These are phyloP conservation scores for Schmidtea mediterranea DNA, from an alignment of 1,140 invertebrate genomes.

Conservation along the genomic window DNA sequence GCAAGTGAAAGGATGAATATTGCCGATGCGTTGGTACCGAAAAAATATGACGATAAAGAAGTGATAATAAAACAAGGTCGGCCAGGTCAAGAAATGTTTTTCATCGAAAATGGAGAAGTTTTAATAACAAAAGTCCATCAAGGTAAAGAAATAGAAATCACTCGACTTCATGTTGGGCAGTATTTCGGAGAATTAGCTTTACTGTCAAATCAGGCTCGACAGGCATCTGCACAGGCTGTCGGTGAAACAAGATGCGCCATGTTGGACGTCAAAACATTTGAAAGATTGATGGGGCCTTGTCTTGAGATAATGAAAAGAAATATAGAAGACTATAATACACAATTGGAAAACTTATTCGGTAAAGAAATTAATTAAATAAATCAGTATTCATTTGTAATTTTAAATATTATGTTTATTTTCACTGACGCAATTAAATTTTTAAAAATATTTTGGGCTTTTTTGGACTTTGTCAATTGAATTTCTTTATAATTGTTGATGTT, in stretches of 20 bases:
- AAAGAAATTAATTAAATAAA: background rate
- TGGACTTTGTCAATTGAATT: no score
- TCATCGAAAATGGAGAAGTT: conserved; percentile 64
- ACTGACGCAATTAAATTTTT: no score
- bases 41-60: conserved; percentile 42
- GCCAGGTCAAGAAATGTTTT: conserved; percentile 77
- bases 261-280: conserved; percentile 84
- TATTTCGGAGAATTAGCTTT: conserved; percentile 76
- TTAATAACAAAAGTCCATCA: conserved; percentile 33
- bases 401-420: no score
- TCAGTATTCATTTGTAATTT: no score
- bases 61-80: conserved; percentile 67
- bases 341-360: background rate
- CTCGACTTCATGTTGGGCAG: conserved; percentile 25
- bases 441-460: no score
- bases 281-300: conserved; percentile 80
- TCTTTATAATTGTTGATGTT: no score
- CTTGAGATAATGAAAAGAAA: conserved; percentile 62
- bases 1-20: conserved; percentile 78
- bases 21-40: conserved; percentile 62
- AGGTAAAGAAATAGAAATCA: background rate
- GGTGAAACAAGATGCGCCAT: conserved; percentile 32
- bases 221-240: conserved; percentile 52
- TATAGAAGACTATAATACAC: conserved; percentile 2
- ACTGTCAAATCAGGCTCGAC: conserved; percentile 72